Base-by-base conservation (phyloP, 1,140 invertebrate genomes). In the Centruroides sculpturatus region DNA sequence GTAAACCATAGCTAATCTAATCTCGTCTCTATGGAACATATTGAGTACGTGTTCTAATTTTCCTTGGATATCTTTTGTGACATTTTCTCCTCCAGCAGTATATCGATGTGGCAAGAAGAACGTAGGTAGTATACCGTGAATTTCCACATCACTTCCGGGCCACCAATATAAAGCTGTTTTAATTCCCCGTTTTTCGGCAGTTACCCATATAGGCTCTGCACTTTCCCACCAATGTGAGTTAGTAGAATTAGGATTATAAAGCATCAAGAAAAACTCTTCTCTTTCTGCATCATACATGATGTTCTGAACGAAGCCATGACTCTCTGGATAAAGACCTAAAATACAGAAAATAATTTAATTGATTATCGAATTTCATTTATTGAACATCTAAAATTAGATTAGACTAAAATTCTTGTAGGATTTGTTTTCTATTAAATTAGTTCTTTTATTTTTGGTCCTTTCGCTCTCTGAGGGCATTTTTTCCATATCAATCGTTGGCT, bases 161-260 rank as follows among this genome's bases (percentile, higher is more conserved):
- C 72, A 73, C 65, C 68, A 69, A 56, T 67, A 74, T 53, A 73
- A 56, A 51, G 66, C 69, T 8, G 65, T 60, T 51, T 57, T 66
- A 46, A 68, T 67, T 11, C 66, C 66, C 66, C 71, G 55, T 10
- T 67, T 69, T 13, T 67, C 66, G 6, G 70, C 70, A 3, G 70
- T 68, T 8, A 71, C 63, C 71, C 72, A 73, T 5, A 72, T 34
- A 0, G 71, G 71, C 48, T 72, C 70, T 0, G 66, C 72, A 10
- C 59, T 66, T 49, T 69, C 63, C 72, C 72, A 73, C 69, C 71
- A 72, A 35, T 66, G 64, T 1, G 64, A 11, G 23, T 69, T 50
- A 7, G 60, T 65, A 47, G 67, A 61, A 23, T 67, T 68, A 3
- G 61, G 57, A 35, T 68, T 66, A 3, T 62, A 54, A 11, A 65